A percentile compares a stretch with the other conserved stretches of the same genome.
These are phyloP conservation scores for Galeopterus variegatus DNA, from an alignment of 2,113 vertebrate genomes.

Conservation along the genomic window DNA sequence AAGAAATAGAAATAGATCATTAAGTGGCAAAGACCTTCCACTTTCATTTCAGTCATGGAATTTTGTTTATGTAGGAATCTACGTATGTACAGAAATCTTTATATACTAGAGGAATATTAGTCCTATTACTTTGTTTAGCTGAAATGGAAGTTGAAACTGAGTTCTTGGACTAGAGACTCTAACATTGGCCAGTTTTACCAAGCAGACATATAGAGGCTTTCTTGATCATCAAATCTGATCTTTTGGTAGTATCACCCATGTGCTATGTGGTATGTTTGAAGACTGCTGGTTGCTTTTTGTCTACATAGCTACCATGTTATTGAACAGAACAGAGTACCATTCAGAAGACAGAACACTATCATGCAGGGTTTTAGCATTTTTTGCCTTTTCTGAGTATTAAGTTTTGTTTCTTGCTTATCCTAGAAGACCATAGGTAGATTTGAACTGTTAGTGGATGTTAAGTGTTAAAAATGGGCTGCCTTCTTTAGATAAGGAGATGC, in stretches of 20 bases:
- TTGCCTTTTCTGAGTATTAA: conserved; percentile 27
- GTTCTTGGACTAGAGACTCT: background rate
- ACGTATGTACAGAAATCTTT: conserved; percentile 48
- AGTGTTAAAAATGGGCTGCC: background rate
- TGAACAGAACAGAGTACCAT: conserved; percentile 68
- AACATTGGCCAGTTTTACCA: conserved; percentile 47
- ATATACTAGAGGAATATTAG: conserved; percentile 40
- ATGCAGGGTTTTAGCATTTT: background rate
- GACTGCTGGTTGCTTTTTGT: conserved; percentile 89
- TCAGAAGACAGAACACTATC: conserved; percentile 47
- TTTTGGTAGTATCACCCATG: conserved; percentile 78
- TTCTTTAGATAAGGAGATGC: conserved; percentile 42
- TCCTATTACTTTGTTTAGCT: conserved; percentile 58
- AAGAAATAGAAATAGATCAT: conserved; percentile 52
- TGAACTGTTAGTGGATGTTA: background rate
- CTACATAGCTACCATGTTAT: conserved; percentile 88
- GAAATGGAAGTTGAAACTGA: conserved; percentile 53
- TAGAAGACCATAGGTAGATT: background rate
- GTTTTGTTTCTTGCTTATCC: conserved; percentile 41
- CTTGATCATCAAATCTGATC: conserved; percentile 65
- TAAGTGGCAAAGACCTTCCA: conserved; percentile 18
- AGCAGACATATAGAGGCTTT: conserved; percentile 31
- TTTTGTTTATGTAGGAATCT: conserved; percentile 62
- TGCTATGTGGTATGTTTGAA: conserved; percentile 80
- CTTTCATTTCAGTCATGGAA: conserved; percentile 65